Evolutionary conservation across 2,888 invertebrate species (phyloP).

Genomic region (Pammene aurita): DNA sequence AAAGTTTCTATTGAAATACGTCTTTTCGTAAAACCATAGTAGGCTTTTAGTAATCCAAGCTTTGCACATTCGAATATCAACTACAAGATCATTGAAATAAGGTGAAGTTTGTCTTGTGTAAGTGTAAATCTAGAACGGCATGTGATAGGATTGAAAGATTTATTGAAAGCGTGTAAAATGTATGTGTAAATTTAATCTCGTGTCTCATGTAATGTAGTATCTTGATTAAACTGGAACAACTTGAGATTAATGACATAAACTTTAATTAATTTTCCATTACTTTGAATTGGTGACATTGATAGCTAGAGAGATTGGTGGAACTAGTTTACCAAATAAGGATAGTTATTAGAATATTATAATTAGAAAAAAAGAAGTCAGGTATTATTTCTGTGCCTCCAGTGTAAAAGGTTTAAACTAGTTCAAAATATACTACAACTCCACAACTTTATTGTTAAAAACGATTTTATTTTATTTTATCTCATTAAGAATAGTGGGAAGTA

Average conservation of each 20-base stretch:
- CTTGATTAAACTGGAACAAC: background rate
- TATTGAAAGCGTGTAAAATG: slow-evolving; percentile 11
- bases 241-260: background rate
- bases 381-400: too few species aligned
- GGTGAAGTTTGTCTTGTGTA: background rate
- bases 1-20: background rate
- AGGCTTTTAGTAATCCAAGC: slow-evolving; percentile 3
- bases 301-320: too few species aligned
- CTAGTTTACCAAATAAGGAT: too few species aligned
- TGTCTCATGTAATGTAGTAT: background rate
- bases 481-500: too few species aligned
- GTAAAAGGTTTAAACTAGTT: too few species aligned
- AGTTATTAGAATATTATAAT: too few species aligned
- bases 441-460: too few species aligned
- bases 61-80: background rate
- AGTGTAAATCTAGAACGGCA: background rate
- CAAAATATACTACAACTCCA: too few species aligned
- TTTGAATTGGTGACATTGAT: too few species aligned
- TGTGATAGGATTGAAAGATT: slow-evolving; percentile 11
- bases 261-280: too few species aligned
- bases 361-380: too few species aligned
- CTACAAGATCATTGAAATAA: background rate
- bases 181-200: background rate
- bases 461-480: too few species aligned
- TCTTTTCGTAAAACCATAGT: background rate